phyloP scores from a whole-genome alignment of 2,888 invertebrate genomes.

The Lepetodrilus schrolli region DNA sequence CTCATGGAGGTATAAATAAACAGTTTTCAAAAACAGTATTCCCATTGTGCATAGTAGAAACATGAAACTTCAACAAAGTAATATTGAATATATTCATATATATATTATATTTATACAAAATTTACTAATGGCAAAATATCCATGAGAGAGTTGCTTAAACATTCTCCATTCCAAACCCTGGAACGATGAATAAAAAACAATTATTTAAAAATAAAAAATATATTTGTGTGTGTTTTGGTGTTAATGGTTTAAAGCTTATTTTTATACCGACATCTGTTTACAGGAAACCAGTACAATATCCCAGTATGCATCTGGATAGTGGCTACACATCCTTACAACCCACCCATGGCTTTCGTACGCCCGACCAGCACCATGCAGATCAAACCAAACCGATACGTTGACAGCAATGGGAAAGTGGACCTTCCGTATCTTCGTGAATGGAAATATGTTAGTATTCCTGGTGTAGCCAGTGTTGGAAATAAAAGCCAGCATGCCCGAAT shows the following conservation, averaged over 20 bases:
- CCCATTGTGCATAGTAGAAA: too few species aligned
- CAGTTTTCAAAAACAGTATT: too few species aligned
- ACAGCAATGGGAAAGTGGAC: slow-evolving; percentile 95
- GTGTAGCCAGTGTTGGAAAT: too few species aligned
- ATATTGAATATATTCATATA: too few species aligned
- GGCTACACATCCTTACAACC: slow-evolving; percentile 97
- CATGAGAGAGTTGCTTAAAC: too few species aligned
- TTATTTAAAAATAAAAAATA: background rate
- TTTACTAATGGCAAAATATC: too few species aligned
- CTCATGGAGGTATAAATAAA: too few species aligned
- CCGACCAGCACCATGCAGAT: slow-evolving; percentile 97
- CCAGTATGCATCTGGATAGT: slow-evolving; percentile 96
- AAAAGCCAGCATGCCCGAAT: too few species aligned
- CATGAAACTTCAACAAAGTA: too few species aligned
- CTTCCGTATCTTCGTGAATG: slow-evolving; percentile 97
- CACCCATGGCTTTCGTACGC: slow-evolving; percentile 90
- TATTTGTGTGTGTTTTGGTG: background rate
- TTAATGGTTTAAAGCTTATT: background rate
- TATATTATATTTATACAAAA: too few species aligned
- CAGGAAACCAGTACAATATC: slow-evolving; percentile 91
- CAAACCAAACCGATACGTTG: slow-evolving; percentile 94
- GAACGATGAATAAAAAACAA: too few species aligned
- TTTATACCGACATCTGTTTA: background rate
- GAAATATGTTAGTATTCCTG: slow-evolving; percentile 78
- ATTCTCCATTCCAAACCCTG: too few species aligned